Evolutionary conservation across 2,113 vertebrate genomes (phyloP).

Genomic region (Mobula hypostoma): DNA sequence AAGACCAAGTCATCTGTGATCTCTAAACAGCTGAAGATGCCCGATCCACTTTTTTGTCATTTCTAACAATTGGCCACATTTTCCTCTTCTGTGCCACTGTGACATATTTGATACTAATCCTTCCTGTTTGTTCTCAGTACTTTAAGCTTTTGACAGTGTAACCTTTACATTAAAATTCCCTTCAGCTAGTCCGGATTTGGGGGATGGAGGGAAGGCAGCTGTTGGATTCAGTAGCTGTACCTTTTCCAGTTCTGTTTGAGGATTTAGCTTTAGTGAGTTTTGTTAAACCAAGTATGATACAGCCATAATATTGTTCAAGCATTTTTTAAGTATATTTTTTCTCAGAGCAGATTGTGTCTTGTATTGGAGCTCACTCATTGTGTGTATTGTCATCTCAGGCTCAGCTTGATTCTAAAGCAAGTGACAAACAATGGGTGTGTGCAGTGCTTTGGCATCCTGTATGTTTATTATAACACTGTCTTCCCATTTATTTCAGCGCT

Average conservation of each 20-base stretch:
- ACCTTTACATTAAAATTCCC: neutral
- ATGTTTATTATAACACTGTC: too few species aligned
- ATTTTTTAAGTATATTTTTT: neutral
- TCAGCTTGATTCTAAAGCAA: neutral
- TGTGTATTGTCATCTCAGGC: neutral
- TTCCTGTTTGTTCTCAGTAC: neutral
- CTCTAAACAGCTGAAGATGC: too few species aligned
- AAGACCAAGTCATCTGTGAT: too few species aligned
- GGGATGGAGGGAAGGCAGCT: too few species aligned
- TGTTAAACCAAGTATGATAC: neutral
- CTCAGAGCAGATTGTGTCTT: neutral
- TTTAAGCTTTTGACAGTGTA: neutral
- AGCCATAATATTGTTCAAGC: neutral
- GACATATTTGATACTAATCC: neutral
- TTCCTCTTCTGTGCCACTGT: too few species aligned
- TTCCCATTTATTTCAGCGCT: neutral
- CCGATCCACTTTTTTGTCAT: too few species aligned
- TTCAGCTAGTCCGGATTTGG: neutral
- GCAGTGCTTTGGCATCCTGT: neutral
- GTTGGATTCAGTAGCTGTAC: too few species aligned
- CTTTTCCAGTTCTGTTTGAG: neutral
- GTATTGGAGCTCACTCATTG: neutral
- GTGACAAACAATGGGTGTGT: neutral
- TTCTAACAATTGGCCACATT: neutral
- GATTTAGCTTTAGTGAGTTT: neutral